Evolutionary conservation across 2,797 vertebrate species (phyloP).

Genomic region (Gallinago stenura): DNA sequence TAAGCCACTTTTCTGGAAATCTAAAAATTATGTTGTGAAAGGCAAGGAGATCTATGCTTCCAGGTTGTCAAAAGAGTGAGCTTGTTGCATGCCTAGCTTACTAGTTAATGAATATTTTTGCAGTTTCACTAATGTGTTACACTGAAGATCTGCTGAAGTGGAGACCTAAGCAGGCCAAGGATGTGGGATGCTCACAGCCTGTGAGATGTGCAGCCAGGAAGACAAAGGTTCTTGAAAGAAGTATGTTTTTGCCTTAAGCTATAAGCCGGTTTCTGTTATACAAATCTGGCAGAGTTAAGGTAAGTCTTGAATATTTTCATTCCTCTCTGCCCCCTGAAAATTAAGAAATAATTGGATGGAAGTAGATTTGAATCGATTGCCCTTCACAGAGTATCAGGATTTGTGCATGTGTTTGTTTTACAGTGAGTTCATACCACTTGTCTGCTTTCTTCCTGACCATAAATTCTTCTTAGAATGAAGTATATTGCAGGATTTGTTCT

Average conservation of each 20-base stretch:
- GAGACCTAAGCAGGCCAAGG: neutral
- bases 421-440: neutral
- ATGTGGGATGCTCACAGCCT: neutral
- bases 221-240: neutral
- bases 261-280: neutral
- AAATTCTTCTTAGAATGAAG: neutral
- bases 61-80: neutral
- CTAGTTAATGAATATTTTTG: neutral
- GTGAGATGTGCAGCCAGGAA: neutral
- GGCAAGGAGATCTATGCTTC: neutral
- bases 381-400: neutral
- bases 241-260: slow-evolving; percentile 11
- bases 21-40: neutral
- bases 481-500: neutral
- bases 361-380: neutral
- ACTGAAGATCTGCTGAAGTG: neutral
- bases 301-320: neutral
- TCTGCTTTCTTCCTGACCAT: slow-evolving; percentile 10
- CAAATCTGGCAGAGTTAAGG: neutral
- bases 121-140: neutral
- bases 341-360: slow-evolving; percentile 51
- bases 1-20: neutral
- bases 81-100: neutral
- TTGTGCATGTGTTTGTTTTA: slow-evolving; percentile 42
- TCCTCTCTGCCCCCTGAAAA: slow-evolving; percentile 34